Base-by-base conservation (phyloP, 2,797 vertebrate species). In the Periophthalmus magnuspinnatus region DNA sequence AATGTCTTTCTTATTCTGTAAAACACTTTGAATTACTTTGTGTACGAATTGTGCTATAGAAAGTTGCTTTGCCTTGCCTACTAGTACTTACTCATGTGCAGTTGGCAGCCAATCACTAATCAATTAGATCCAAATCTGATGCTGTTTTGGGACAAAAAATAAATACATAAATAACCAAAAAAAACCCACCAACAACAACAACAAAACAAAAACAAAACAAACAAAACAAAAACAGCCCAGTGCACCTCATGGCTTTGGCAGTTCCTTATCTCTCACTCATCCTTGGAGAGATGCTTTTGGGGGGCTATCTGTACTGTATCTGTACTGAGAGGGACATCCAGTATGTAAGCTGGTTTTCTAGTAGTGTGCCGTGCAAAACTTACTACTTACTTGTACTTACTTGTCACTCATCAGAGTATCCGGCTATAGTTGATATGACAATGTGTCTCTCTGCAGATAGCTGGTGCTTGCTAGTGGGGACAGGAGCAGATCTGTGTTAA, bases 301-400 rank as follows among this genome's bases (percentile, higher is more conserved):
- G 17, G 6, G 48, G 17, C 48, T 55, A 69, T 76, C 45, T 17
- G 55, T 22, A 56, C 6, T 32, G 5, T 55, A 69, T 76, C 45
- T 17, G 55, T 22, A 56, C 6, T 32, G 5, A 28, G 11, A 5
- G 13, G 55, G 17, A 22, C 21, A 22, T 55, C 52, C 9, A 58
- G 52, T 48, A 68, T 84, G 79, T 72, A 80, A 63, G 67, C 68
- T 69, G 73, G 72, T 56, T 64, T 79, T 81, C 85, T 83, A 66
- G 70, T 69, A n/a, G 65, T 67, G 65, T 68, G 66, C 77, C 77
- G 76, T 78, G 67, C 75, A 66, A 21, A 68, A 69, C 73, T 78
- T 86, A 84, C n/a, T n/a, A n/a, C n/a, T n/a, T n/a, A n/a, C n/a
- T n/a, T 83, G 90, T 84, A 90, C 84, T 79, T 76, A n/a, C 47